A percentile compares a stretch with the other conserved stretches of the same genome.
Evolutionary conservation across 2,888 invertebrate genomes (phyloP).

Genomic region (Opisthograptis luteolata): DNA sequence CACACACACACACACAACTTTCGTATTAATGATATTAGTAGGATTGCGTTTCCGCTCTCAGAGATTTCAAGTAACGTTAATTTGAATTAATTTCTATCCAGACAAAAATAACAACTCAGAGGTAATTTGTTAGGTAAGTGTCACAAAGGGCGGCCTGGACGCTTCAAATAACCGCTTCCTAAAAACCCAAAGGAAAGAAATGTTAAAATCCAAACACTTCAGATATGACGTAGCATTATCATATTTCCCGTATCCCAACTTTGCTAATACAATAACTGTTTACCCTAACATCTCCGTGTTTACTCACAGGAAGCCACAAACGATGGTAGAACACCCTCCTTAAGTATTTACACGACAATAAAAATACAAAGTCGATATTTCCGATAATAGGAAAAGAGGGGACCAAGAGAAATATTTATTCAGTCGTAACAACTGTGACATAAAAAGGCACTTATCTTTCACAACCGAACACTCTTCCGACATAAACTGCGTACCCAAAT

Average conservation of each 20-base stretch:
- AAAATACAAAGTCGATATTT: constrained; percentile 44
- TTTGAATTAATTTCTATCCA: too few species aligned
- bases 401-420: constrained; percentile 46
- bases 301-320: constrained; percentile 27
- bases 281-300: constrained; percentile 25
- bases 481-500: constrained; percentile 27
- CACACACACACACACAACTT: too few species aligned
- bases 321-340: constrained; percentile 28
- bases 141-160: too few species aligned
- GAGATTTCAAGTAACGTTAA: too few species aligned
- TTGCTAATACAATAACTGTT: constrained; percentile 23
- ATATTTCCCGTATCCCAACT: constrained; percentile 3
- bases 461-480: constrained; percentile 16
- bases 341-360: constrained; percentile 42
- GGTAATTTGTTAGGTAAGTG: too few species aligned
- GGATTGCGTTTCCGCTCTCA: too few species aligned
- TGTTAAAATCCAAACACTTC: too few species aligned
- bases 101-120: too few species aligned
- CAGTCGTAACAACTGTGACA: constrained; percentile 42
- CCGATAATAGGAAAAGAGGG: constrained; percentile 37
- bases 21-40: too few species aligned
- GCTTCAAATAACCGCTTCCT: too few species aligned
- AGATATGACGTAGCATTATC: constrained; percentile 1
- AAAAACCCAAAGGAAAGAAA: too few species aligned
- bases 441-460: constrained; percentile 45